phyloP scores from a whole-genome alignment of 2,113 vertebrate species.

The Zosterops hypoxanthus region DNA sequence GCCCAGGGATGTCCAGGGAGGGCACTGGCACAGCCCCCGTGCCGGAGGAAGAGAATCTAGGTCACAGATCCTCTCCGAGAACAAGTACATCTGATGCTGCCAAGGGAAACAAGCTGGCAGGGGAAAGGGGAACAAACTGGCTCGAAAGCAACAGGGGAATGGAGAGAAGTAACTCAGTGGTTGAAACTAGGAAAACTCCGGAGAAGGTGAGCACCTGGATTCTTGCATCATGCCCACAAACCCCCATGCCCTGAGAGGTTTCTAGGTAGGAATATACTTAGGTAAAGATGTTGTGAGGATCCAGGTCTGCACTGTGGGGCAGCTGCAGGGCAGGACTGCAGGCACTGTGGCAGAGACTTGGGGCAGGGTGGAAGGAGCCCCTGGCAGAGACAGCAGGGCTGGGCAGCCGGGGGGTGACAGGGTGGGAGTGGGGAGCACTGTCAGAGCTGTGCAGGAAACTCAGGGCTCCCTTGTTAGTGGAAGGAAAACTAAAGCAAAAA shows the following conservation, averaged over 20 bases:
- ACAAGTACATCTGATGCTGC: background rate
- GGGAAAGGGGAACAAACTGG: background rate
- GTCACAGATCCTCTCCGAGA: constrained; percentile 21
- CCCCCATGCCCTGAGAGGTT: background rate
- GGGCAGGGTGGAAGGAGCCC: too few relatives aligned
- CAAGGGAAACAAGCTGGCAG: constrained; percentile 40
- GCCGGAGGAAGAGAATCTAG: background rate
- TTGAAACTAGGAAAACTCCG: background rate
- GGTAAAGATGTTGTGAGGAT: background rate
- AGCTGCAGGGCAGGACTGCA: background rate
- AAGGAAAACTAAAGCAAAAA: background rate
- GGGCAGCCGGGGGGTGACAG: background rate
- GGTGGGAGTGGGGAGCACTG: background rate
- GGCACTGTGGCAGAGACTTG: background rate
- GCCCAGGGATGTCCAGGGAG: background rate
- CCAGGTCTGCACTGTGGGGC: background rate
- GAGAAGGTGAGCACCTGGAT: background rate
- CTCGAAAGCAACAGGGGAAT: background rate
- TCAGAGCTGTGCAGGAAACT: background rate
- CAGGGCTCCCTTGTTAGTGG: background rate
- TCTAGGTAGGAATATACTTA: background rate
- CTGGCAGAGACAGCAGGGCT: background rate
- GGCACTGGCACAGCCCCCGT: fast-evolving
- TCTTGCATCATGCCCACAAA: background rate
- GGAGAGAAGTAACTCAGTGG: background rate